phyloP scores from a whole-genome alignment of 2,888 invertebrate species.

The Trissolcus japonicus region DNA sequence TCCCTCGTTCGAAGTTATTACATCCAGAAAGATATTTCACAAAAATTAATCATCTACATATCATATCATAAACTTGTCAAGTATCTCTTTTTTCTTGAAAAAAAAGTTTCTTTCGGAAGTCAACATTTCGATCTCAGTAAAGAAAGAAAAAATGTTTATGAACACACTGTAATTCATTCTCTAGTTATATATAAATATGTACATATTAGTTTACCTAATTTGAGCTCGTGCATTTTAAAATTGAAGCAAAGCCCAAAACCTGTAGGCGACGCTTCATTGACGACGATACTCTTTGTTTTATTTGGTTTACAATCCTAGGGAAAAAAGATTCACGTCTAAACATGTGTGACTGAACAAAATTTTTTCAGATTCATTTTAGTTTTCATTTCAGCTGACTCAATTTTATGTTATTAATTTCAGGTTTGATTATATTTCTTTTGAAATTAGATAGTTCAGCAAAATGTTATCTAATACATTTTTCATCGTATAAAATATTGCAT shows the following conservation, averaged over 20 bases:
- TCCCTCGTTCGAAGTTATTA: background rate
- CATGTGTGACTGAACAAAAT: background rate
- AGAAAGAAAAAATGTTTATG: conserved; percentile 17
- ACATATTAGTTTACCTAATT: conserved; percentile 41
- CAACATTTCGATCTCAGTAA: background rate
- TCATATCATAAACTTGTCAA: background rate
- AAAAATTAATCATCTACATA: background rate
- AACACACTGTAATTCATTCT: conserved; percentile 36
- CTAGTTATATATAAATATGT: conserved; percentile 46
- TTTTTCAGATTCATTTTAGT: no score
- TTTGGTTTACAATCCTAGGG: conserved; percentile 12
- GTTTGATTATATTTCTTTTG: no score
- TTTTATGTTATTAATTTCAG: no score
- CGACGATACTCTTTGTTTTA: conserved; percentile 39
- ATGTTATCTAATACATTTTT: no score
- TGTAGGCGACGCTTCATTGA: conserved; percentile 34
- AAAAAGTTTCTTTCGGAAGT: background rate
- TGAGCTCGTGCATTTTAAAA: conserved; percentile 44
- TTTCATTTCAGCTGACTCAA: no score
- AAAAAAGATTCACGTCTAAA: conserved; percentile 20
- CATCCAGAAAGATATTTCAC: background rate
- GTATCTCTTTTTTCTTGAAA: background rate
- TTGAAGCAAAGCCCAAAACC: conserved; percentile 36
- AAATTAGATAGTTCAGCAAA: no score
- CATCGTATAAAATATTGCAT: no score